These are phyloP conservation scores for Xiphophorus hellerii DNA, from an alignment of 2,113 vertebrate species.

Conservation along the genomic window DNA sequence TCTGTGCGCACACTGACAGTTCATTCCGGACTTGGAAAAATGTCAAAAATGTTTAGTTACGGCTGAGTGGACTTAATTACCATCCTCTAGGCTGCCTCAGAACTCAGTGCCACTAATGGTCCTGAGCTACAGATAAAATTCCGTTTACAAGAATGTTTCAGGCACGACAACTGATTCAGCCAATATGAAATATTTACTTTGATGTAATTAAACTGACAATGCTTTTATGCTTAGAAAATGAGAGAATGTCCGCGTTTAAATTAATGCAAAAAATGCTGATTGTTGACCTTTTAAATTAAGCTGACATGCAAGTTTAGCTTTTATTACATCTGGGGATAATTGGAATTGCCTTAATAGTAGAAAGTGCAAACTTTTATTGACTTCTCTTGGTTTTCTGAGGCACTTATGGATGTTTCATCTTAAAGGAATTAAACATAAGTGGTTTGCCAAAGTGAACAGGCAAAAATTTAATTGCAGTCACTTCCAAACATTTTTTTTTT, in stretches of 20 bases:
- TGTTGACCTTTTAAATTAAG: constrained; percentile 28
- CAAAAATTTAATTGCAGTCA: background rate
- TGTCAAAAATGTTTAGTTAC: constrained; percentile 99
- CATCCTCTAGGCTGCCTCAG: constrained; percentile 88
- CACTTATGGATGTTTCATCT: background rate
- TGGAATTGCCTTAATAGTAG: constrained; percentile 2
- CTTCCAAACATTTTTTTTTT: no score
- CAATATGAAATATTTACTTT: constrained; percentile 97
- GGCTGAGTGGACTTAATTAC: constrained; percentile 99
- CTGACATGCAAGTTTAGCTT: constrained; percentile 17
- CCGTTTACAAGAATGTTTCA: constrained; percentile 96
- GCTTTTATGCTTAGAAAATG: constrained; percentile 56
- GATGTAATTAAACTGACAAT: constrained; percentile 93
- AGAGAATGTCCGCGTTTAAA: constrained; percentile 49
- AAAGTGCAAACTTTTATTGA: constrained; percentile 2
- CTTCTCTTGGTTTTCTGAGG: background rate
- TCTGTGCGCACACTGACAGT: constrained; percentile 94
- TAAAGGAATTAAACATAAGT: background rate
- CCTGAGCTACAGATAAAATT: constrained; percentile 96
- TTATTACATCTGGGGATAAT: constrained; percentile 21
- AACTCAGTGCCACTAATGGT: constrained; percentile 93
- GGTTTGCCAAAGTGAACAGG: background rate
- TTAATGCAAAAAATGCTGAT: constrained; percentile 43
- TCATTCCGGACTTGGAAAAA: constrained; percentile 97
- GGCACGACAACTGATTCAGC: constrained; percentile 95